Percentiles rank a stretch among this genome's conserved stretches.
These are phyloP conservation scores for Macrochelys suwanniensis DNA, from an alignment of 2,797 vertebrate genomes.

Conservation along the genomic window DNA sequence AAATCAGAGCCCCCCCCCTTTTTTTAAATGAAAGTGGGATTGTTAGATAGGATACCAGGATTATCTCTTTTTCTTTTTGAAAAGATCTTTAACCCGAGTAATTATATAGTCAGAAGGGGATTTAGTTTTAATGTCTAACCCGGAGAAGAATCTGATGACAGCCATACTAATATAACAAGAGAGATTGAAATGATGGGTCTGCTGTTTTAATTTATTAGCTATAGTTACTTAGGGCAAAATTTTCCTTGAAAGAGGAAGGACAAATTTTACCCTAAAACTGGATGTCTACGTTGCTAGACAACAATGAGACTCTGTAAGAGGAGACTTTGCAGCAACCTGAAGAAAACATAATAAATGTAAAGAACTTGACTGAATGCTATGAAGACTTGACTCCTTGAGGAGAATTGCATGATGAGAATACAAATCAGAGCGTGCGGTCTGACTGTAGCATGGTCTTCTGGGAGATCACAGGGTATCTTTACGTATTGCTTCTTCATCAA, in stretches of 20 bases:
- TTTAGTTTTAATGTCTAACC: not conserved
- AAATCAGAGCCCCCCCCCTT: not conserved
- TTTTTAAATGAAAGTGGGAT: not conserved
- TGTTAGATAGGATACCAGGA: not conserved
- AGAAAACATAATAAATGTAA: conserved; percentile 32
- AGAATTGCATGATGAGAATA: conserved; percentile 62
- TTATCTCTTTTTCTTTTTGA: not conserved
- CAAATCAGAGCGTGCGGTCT: conserved; percentile 63
- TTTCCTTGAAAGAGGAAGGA: not conserved
- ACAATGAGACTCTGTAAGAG: not conserved
- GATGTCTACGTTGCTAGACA: not conserved
- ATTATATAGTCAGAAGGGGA: not conserved
- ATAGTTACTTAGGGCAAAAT: not conserved
- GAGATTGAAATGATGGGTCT: not conserved
- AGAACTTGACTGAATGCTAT: conserved; percentile 39
- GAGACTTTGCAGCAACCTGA: not conserved
- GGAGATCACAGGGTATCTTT: conserved; percentile 66
- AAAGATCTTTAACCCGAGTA: not conserved
- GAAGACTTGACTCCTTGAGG: conserved; percentile 48
- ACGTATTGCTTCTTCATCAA: conserved; percentile 68
- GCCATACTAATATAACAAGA: not conserved
- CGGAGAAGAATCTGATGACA: not conserved
- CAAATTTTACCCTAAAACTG: not conserved
- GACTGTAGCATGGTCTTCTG: conserved; percentile 50
- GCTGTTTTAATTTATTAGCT: not conserved